These are phyloP conservation scores for Falco punctatus DNA, from an alignment of 2,113 vertebrate genomes.

Conservation along the genomic window DNA sequence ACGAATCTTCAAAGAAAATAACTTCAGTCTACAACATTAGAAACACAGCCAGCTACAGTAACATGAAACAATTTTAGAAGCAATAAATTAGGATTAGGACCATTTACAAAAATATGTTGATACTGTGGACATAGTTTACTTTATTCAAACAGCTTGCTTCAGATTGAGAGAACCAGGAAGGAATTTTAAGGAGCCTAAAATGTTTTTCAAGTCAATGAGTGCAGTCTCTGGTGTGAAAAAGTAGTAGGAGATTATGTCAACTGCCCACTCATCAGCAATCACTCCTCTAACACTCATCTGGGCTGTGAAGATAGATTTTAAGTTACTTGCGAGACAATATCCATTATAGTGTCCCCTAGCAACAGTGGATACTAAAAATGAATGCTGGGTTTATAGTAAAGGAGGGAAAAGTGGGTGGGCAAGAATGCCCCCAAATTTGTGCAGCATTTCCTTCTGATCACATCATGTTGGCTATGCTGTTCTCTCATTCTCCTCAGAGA, in stretches of 20 bases:
- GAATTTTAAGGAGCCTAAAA: constrained; percentile 3
- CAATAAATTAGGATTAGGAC: constrained; percentile 69
- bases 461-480: neutral
- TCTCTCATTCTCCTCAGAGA: fast-evolving
- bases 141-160: constrained; percentile 36
- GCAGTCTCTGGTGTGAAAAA: constrained; percentile 19
- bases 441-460: neutral
- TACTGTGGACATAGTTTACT: constrained; percentile 50
- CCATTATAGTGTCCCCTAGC: neutral
- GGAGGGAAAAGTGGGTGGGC: neutral
- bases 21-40: neutral
- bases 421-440: neutral
- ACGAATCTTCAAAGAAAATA: constrained; percentile 29
- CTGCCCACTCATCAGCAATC: neutral
- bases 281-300: neutral
- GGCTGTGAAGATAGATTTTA: constrained; percentile 1
- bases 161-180: constrained; percentile 23
- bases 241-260: constrained; percentile 29
- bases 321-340: neutral
- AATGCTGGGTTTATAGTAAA: neutral
- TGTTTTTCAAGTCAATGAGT: constrained; percentile 25
- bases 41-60: constrained; percentile 16
- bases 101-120: constrained; percentile 74
- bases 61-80: constrained; percentile 67
- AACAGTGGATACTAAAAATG: neutral